These are phyloP conservation scores for Sarcophaga carnaria DNA, from an alignment of 2,888 invertebrate species.

Conservation along the genomic window DNA sequence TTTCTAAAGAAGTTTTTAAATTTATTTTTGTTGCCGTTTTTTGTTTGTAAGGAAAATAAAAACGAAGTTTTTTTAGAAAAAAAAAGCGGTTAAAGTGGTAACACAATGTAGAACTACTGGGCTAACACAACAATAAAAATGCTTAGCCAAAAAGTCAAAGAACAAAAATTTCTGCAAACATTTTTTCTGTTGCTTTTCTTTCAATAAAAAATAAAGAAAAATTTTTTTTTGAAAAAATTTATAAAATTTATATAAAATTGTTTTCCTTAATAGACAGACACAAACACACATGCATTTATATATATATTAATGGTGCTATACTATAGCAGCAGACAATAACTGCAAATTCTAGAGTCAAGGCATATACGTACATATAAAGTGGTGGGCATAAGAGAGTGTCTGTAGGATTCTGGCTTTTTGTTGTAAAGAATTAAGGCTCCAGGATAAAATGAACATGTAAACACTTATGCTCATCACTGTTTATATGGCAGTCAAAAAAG, in stretches of 20 bases:
- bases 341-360: neutral
- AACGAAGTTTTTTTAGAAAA: neutral
- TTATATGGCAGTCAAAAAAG: slow-evolving; percentile 13
- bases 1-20: neutral
- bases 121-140: slow-evolving; percentile 68
- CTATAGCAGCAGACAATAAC: slow-evolving; percentile 28
- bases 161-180: slow-evolving; percentile 58
- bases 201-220: neutral
- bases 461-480: no score
- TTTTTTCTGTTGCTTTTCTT: slow-evolving; percentile 11
- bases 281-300: neutral
- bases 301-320: no score
- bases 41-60: neutral
- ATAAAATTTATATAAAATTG: slow-evolving; percentile 59
- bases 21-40: slow-evolving; percentile 2
- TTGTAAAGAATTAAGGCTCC: no score
- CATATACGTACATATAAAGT: neutral
- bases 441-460: no score
- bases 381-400: no score
- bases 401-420: no score
- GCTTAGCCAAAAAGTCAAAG: slow-evolving; percentile 65
- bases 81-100: slow-evolving; percentile 62
- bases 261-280: slow-evolving; percentile 21
- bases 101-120: slow-evolving; percentile 48
- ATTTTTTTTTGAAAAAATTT: neutral